Evolutionary conservation across 1,140 invertebrate species (phyloP), one percentile per base, ranked within the genome.

Genomic region (silkworm (Bombyx mori)): DNA sequence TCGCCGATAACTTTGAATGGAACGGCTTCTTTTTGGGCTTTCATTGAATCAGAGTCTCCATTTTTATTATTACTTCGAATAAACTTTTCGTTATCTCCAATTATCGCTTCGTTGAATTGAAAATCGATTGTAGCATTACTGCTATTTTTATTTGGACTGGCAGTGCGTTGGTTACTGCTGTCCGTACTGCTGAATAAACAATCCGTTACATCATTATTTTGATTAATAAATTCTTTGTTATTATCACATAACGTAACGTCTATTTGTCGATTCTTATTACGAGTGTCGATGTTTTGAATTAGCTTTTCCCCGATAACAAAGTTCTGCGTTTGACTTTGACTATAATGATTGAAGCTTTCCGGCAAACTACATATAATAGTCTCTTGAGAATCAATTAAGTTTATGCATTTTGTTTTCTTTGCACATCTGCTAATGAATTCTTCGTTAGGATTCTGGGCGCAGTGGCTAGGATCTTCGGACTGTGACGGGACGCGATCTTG

Each of bases 1-100:
- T 75, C 75, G 56, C 75, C 66, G 42, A 77, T 51, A 54, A 73
- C 63, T 64, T 77, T 77, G 54, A 73, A 75, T 7, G 75, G 61
- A 1, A 77, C 59, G 46, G 65, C 52, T 60, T 77, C 67, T 60
- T 68, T 52, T 42, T 54, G 60, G 52, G 44, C 10, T 6, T 54
- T 18, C 12, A 8, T 46, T 44, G 44, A 7, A 26, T 62, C 60
- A 42, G 46, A 56, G 6, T 56, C 46, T 52, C 54, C 48, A 52
- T 60, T 48, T 49, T 51, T 46, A 56, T 46, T 18, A 26, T 51
- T 51, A 3, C 52, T 42, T 3, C 22, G 8, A 47, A 47, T 18
- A 26, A 9, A 2, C 1, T 26, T 22, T 9, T 22, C 22, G 2
- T 49, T 49, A 6, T 49, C 48, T 51, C 5, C 49, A 3, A 26